These are phyloP conservation scores for Yponomeuta sedellus DNA, from an alignment of 2,888 invertebrate species.

Conservation along the genomic window DNA sequence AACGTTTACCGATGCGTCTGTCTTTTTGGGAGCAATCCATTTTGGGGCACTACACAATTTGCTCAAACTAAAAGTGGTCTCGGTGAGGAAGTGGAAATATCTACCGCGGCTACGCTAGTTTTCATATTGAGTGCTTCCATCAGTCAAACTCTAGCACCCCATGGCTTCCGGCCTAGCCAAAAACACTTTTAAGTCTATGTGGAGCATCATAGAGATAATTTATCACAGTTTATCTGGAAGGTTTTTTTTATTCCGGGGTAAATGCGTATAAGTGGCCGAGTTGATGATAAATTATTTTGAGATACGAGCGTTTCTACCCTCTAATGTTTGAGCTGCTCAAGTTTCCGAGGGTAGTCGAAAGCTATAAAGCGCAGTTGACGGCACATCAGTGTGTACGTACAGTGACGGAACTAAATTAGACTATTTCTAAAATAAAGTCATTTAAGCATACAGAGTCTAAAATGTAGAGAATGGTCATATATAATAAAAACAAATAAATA, in stretches of 20 bases:
- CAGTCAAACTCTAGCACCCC: constrained; percentile 23
- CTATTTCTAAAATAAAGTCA: too few species aligned
- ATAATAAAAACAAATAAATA: too few species aligned
- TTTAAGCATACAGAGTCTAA: too few species aligned
- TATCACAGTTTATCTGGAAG: constrained; percentile 58
- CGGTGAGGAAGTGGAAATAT: neutral
- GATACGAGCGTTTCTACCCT: neutral
- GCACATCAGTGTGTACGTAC: too few species aligned
- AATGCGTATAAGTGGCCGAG: constrained; percentile 26
- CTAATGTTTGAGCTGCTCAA: neutral
- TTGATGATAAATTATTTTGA: constrained; percentile 34
- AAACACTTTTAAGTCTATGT: constrained; percentile 50
- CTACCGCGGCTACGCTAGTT: neutral
- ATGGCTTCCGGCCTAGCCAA: constrained; percentile 24
- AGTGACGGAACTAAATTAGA: too few species aligned
- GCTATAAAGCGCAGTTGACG: too few species aligned
- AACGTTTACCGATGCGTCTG: too few species aligned
- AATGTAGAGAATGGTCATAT: too few species aligned
- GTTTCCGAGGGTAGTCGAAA: neutral
- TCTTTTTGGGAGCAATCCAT: too few species aligned
- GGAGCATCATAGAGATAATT: constrained; percentile 55
- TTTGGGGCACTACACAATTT: too few species aligned
- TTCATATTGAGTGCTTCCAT: neutral
- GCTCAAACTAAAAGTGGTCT: neutral
- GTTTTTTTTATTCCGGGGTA: constrained; percentile 40